Evolutionary conservation across 2,113 vertebrate genomes (phyloP), one percentile per base, ranked within the genome.

Genomic region (Equus przewalskii): DNA sequence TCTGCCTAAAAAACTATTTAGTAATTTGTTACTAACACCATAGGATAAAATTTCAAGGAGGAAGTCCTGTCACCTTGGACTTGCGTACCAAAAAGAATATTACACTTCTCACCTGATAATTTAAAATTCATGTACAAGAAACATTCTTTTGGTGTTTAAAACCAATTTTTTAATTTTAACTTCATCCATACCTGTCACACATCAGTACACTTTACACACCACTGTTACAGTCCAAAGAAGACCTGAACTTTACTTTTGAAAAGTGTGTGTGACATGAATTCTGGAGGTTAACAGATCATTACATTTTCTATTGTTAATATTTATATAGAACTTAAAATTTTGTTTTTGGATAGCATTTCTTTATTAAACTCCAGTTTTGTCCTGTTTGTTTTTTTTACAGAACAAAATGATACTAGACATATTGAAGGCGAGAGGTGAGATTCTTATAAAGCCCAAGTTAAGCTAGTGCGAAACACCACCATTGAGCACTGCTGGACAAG

Each of bases 1-100:
- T 97, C 91, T 95, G 62, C n/a, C n/a, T 72, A 87, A 96, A 97
- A 93, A 97, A 16, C 67, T 72, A 80, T 44, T 83, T 8, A 80
- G 21, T 41, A 58, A 69, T 83, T 30, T n/a, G 19, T 56, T 87
- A 76, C 49, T 90, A 16, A 46, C 6, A 78, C n/a, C 7, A 28
- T 2, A 62, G 22, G 14, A 19, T n/a, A 81, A 75, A 69, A 60
- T 9, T 64, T 41, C 41, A 60, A 7, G 26, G 51, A 65, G 51
- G 18, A 87, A 75, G 13, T 69, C 75, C 21, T 56, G 10, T 70
- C 41, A 75, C 6, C 19, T 62, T 89, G 54, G 51, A 92, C 79
- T 49, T 93, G 11, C n/a, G 18, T 5, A 67, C 14, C 24, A 76
- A 36, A 0, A 62, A 86, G 51, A 92, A 81, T 36, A 95, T 1